These are phyloP conservation scores for Philonicus albiceps DNA, from an alignment of 2,888 invertebrate species.

Conservation along the genomic window DNA sequence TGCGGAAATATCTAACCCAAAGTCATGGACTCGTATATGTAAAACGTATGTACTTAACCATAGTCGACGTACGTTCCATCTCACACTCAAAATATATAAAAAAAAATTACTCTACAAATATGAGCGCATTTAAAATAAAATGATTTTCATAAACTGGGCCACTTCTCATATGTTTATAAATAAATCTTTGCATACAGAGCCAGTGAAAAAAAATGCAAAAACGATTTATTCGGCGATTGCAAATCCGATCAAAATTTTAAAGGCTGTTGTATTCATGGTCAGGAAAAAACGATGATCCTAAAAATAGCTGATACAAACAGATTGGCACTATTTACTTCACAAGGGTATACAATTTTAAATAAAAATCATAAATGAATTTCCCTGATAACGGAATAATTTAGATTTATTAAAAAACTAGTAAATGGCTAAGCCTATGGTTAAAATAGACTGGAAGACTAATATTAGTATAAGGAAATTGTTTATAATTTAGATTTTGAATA, in stretches of 20 bases:
- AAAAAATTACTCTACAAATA: neutral
- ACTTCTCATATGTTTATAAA: slow-evolving; percentile 6
- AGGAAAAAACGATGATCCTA: neutral
- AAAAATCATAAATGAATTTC: neutral
- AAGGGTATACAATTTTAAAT: neutral
- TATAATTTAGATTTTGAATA: too few relatives aligned
- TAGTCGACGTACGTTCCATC: neutral
- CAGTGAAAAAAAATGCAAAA: neutral
- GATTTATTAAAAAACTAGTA: too few relatives aligned
- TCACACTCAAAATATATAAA: neutral
- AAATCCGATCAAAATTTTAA: neutral
- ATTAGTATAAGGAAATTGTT: too few relatives aligned
- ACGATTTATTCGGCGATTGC: neutral
- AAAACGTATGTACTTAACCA: slow-evolving; percentile 5
- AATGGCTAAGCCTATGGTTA: too few relatives aligned
- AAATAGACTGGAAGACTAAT: too few relatives aligned
- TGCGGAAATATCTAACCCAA: neutral
- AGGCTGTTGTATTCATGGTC: neutral
- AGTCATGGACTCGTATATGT: slow-evolving; percentile 13
- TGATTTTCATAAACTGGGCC: slow-evolving; percentile 4
- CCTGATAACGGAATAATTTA: neutral
- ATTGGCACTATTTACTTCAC: neutral
- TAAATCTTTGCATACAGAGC: neutral
- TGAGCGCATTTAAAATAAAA: slow-evolving; percentile 12
- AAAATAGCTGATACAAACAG: neutral